phyloP scores from a whole-genome alignment of 2,888 invertebrate species.

The Galerucella nymphaeae region DNA sequence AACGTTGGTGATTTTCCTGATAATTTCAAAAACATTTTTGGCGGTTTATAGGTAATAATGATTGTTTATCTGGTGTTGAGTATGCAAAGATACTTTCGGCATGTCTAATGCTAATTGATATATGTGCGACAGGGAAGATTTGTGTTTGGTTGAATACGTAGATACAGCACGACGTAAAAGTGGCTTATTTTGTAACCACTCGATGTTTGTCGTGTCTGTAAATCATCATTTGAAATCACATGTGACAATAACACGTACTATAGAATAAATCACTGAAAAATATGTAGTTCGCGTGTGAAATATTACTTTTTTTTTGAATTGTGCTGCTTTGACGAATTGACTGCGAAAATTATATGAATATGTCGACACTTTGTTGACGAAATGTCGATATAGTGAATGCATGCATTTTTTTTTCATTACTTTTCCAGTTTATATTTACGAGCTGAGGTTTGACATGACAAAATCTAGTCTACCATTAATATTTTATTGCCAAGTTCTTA shows the following conservation, averaged over 20 bases:
- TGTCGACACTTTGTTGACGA: conserved; percentile 29
- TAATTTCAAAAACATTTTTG: too few relatives aligned
- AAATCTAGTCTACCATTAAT: background rate
- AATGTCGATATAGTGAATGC: conserved; percentile 27
- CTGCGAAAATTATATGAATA: conserved; percentile 43
- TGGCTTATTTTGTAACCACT: conserved; percentile 41
- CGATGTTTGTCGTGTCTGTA: conserved; percentile 40
- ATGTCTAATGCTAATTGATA: conserved; percentile 39
- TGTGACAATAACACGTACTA: conserved; percentile 47
- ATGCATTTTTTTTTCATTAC: conserved; percentile 10
- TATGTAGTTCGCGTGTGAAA: conserved; percentile 43
- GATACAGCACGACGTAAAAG: conserved; percentile 21
- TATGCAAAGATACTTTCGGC: conserved; percentile 15
- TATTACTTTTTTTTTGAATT: conserved; percentile 47
- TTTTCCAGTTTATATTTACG: conserved; percentile 11
- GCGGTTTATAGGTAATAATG: background rate
- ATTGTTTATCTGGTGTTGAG: background rate
- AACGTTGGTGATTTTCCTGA: too few relatives aligned
- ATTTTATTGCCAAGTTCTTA: too few relatives aligned
- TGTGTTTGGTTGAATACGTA: conserved; percentile 29
- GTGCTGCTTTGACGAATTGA: conserved; percentile 47
- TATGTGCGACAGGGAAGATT: conserved; percentile 37
- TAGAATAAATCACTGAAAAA: conserved; percentile 51
- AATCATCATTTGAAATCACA: conserved; percentile 49
- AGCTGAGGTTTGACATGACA: too few relatives aligned